Evolutionary conservation across 2,113 vertebrate species (phyloP), one percentile per base, ranked within the genome.

Genomic region (Crotophaga sulcirostris): DNA sequence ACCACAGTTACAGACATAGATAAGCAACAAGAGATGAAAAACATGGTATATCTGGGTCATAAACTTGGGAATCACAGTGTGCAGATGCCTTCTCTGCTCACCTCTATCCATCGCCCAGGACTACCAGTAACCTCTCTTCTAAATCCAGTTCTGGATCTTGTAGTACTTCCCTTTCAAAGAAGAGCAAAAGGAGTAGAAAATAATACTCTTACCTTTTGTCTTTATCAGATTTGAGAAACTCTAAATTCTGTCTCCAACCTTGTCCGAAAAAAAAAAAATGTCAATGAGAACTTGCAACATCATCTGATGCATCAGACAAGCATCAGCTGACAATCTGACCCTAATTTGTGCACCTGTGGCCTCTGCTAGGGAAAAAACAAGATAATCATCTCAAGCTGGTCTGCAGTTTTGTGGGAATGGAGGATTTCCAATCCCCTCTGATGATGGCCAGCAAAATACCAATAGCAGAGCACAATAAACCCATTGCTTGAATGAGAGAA

Each of bases 1-100:
- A 20, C n/a, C 1, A 3, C 17, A 4, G 9, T 29, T 56, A 40
- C 24, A 75, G 40, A 24, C 10, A 42, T 0, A 52, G 21, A 36
- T 17, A 64, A 60, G 49, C 26, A 77, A 31, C 2, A 38, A 70
- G 9, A 87, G 16, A 11, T 29, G 12, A 11, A 59, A 63, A 52
- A 21, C 45, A 26, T 55, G 16, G 1, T 51, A 26, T 17, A 70
- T 38, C 3, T 34, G 56, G 17, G 40, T 84, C 38, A 82, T 36
- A 73, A 75, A 44, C 15, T 14, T 15, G 49, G 18, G 18, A 40
- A 69, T 33, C 44, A 13, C 1, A 60, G 19, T 11, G 26, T 6
- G 26, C 18, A 72, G 13, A 7, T 56, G 17, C 9, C 34, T 62
- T 70, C 45, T 36, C 62, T 67, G 23, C 29, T 84, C 25, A 38